Conservation (phyloP, 2,113 vertebrate species). For the Corythaeola cristata region DNA sequence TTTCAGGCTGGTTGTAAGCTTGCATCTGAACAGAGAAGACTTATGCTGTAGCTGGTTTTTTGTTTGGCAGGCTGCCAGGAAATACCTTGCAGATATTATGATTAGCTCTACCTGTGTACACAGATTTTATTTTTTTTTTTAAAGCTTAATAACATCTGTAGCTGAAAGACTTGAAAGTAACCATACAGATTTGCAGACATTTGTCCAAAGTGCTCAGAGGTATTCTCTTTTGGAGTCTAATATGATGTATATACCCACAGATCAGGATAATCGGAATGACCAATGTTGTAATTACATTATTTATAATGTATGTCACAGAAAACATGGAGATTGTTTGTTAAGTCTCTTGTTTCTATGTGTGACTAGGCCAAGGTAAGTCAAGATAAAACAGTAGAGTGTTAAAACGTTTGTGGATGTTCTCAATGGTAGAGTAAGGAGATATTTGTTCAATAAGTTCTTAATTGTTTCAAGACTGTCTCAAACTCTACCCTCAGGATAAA, state of each 20-base stretch:
- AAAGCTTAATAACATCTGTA: not conserved
- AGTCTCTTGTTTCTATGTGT: not conserved
- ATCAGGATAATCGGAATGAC: not conserved
- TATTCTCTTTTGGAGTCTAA: not conserved
- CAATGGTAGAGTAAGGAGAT: not conserved
- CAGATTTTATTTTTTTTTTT: not conserved
- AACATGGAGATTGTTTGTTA: not conserved
- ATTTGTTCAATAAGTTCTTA: conserved; percentile 5
- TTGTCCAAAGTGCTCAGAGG: not conserved
- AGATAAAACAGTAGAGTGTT: not conserved
- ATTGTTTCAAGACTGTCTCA: not conserved
- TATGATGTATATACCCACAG: not conserved
- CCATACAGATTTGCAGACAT: not conserved
- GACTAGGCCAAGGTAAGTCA: not conserved
- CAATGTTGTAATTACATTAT: not conserved
- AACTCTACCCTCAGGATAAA: not conserved
- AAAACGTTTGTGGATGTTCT: not conserved
- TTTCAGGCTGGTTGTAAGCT: not conserved
- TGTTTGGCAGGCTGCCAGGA: not conserved
- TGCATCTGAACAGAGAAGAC: not conserved
- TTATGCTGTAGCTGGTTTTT: not conserved
- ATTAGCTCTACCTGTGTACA: not conserved
- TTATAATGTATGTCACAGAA: not conserved
- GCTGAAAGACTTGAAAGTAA: not conserved
- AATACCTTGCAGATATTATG: not conserved